Evolutionary conservation across 2,113 vertebrate species (phyloP), one percentile per base, ranked within the genome.

Genomic region (Ictidomys tridecemlineatus): DNA sequence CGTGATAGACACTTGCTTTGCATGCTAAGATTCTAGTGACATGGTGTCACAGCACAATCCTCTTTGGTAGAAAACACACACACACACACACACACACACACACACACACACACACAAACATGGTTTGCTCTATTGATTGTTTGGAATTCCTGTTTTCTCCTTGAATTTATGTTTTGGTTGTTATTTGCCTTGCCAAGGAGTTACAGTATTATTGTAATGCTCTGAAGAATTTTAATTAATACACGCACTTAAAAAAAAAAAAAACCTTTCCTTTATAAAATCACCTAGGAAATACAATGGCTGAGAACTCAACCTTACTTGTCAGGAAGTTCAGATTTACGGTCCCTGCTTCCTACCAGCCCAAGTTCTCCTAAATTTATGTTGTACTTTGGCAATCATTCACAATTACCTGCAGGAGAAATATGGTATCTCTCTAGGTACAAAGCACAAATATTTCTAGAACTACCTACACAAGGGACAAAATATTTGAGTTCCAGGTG

Each of bases 251-350:
- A 58, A 79, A 86, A 92, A 45, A 45, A 45, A 45, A 45, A 45
- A 63, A 95, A 73, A 51, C 7, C 14, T 26, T 94, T 92, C 34
- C 42, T 96, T 96, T 96, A 30, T 82, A 89, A 79, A 73, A 79
- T 96, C 78, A 39, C 79, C 84, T 78, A 37, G 91, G 82, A 94
- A 97, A 67, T 86, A 94, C 85, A 88, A 1, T 85, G 89, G 73
- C 73, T 96, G 91, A 96, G 79, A 94, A 95, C 87, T 95, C 93
- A 95, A 93, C 97, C 85, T 95, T 93, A 65, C 77, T 34, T 96
- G 94, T 95, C 89, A 87, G 79, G 70, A 97, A 94, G 83, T 94
- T 96, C 17, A 86, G 93, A 96, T 98, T 97, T 98, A 97, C 8
- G 73, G 10, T 78, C 32, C 32, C 80, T 97, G 79, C 70, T 91